These are phyloP conservation scores for Drosophila busckii DNA, from an alignment of 1,140 invertebrate species.

Conservation along the genomic window DNA sequence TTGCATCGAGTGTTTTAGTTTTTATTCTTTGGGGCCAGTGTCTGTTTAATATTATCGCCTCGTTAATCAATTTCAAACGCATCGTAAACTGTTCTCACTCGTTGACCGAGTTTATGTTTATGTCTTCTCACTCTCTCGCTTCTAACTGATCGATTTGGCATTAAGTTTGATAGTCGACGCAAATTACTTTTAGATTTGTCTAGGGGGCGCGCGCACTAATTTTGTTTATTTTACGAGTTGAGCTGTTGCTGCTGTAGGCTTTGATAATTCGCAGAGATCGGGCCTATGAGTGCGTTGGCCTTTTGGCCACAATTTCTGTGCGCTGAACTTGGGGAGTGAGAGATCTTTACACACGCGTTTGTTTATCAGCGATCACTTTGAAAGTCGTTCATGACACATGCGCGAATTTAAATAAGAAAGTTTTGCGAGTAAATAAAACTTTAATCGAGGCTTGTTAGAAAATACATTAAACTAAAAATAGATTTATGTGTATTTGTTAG, in stretches of 20 bases:
- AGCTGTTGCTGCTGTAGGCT: slow-evolving; percentile 12
- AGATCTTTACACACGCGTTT: too few relatives aligned
- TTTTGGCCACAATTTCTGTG: too few relatives aligned
- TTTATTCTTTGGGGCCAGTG: slow-evolving; percentile 16
- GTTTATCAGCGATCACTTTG: too few relatives aligned
- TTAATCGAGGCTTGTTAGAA: too few relatives aligned
- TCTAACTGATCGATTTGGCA: slow-evolving; percentile 63
- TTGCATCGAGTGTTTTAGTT: slow-evolving; percentile 23
- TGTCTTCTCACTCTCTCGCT: slow-evolving; percentile 12
- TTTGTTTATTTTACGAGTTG: slow-evolving; percentile 57
- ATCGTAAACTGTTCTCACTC: neutral
- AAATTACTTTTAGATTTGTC: slow-evolving; percentile 11
- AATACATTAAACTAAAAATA: too few relatives aligned
- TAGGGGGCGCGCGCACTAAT: slow-evolving; percentile 28
- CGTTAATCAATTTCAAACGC: slow-evolving; percentile 52
- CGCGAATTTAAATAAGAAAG: too few relatives aligned
- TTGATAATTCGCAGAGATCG: slow-evolving; percentile 31
- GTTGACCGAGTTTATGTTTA: slow-evolving; percentile 34
- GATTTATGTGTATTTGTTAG: too few relatives aligned
- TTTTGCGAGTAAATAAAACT: too few relatives aligned
- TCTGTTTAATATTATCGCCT: slow-evolving; percentile 40
- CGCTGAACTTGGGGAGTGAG: too few relatives aligned
- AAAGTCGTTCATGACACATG: too few relatives aligned
- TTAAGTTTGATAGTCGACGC: slow-evolving; percentile 25
- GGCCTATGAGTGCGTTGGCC: slow-evolving; percentile 28